Evolutionary conservation across 2,888 invertebrate genomes (phyloP).

Genomic region (Nemurella pictetii): DNA sequence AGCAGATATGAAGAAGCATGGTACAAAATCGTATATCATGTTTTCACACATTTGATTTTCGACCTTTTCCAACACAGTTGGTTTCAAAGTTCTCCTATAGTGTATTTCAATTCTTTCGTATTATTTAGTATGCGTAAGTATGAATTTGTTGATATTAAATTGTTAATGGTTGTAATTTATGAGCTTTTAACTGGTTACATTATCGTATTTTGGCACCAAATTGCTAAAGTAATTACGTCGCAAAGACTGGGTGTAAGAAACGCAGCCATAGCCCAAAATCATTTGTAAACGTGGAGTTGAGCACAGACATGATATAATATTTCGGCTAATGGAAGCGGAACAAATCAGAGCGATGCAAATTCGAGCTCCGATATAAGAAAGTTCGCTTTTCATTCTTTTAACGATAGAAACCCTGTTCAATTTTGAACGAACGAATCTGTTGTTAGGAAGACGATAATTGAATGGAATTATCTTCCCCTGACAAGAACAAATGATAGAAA

Average conservation of each 20-base stretch:
- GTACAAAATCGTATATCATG: no score
- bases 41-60: no score
- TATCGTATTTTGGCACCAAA: background rate
- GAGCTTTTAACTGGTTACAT: background rate
- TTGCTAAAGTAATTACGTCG: background rate
- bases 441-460: background rate
- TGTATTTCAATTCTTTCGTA: background rate
- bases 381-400: background rate
- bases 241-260: background rate
- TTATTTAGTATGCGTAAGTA: background rate
- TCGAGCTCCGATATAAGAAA: background rate
- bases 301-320: background rate
- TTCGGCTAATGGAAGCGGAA: background rate
- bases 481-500: background rate
- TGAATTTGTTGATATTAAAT: background rate
- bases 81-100: background rate
- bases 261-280: background rate
- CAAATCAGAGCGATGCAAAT: background rate
- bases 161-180: background rate
- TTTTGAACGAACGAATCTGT: background rate
- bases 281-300: background rate
- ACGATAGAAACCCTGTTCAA: background rate
- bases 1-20: no score
- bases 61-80: no score
- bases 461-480: background rate